Conservation (phyloP, 1,140 invertebrate genomes). For the Drosophila mayri region DNA sequence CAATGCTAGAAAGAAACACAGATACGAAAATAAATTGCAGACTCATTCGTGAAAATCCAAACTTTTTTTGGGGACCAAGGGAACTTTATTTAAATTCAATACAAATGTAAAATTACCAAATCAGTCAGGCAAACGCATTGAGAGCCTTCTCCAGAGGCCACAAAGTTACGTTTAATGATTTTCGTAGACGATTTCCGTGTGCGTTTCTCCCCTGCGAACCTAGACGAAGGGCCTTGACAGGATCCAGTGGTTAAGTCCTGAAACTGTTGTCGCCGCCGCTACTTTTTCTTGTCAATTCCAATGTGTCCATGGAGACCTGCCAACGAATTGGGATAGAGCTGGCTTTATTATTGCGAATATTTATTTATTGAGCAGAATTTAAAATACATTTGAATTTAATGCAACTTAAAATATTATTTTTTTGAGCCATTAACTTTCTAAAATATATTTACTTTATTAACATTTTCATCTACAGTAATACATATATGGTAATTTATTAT, state of each 20-base stretch:
- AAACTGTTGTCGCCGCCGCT: background rate
- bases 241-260: conserved; percentile 39
- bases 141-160: conserved; percentile 20
- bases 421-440: too few species aligned
- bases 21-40: conserved; percentile 68
- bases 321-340: conserved; percentile 10
- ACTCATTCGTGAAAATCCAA: conserved; percentile 71
- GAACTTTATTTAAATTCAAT: conserved; percentile 66
- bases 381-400: too few species aligned
- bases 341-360: background rate
- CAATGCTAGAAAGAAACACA: conserved; percentile 28
- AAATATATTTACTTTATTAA: too few species aligned
- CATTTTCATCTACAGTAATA: too few species aligned
- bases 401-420: too few species aligned
- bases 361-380: too few species aligned
- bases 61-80: conserved; percentile 40
- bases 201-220: conserved; percentile 10
- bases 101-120: conserved; percentile 50
- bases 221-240: conserved; percentile 33
- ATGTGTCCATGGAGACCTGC: conserved; percentile 70
- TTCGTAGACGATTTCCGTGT: conserved; percentile 38
- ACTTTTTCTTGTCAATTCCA: conserved; percentile 53
- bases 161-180: conserved; percentile 66
- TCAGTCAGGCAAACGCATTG: conserved; percentile 56
- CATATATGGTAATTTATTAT: too few species aligned